Conservation (phyloP, 1,140 invertebrate genomes). For the Apis mellifera region Amel_HAv3.1 CM009934.2:9172501-9173000, state of each 20-base stretch:
- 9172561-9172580: constrained; percentile 40
- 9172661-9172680: constrained; percentile 3
- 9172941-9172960: too few relatives aligned
- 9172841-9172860: constrained; percentile 34
- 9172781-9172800: constrained; percentile 8
- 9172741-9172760: constrained; percentile 2
- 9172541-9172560: constrained; percentile 41
- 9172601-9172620: constrained; percentile 42
- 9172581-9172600: constrained; percentile 4
- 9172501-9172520: constrained; percentile 38
- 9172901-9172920: constrained; percentile 9
- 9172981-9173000: too few relatives aligned
- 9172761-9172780: neutral
- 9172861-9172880: constrained; percentile 47
- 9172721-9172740: too few relatives aligned
- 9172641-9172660: constrained; percentile 49
- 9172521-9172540: constrained; percentile 38
- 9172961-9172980: too few relatives aligned
- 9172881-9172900: neutral
- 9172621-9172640: constrained; percentile 40
- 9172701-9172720: constrained; percentile 27
- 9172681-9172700: constrained; percentile 29
- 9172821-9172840: constrained; percentile 1
- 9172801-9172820: constrained; percentile 26
- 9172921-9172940: too few relatives aligned